Conservation (phyloP, 1,140 invertebrate genomes). For the Diplogasteroides magnus region DNA sequence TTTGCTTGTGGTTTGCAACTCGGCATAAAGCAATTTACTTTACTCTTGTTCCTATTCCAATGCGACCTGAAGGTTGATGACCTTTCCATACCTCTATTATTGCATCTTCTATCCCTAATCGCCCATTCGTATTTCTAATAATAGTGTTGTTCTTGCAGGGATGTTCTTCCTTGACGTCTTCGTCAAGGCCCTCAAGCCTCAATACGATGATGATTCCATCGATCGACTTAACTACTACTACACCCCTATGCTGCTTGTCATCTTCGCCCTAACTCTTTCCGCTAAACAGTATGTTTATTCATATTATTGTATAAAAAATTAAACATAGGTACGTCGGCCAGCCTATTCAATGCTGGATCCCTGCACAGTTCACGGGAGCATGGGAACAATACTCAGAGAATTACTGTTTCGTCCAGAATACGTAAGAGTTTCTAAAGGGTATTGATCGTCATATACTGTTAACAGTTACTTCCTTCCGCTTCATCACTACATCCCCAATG, state of each 20-base stretch:
- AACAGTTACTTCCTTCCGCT: conserved; percentile 1
- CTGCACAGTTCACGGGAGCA: conserved; percentile 54
- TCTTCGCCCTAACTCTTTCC: conserved; percentile 50
- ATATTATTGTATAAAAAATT: conserved; percentile 28
- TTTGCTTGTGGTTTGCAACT: too few species aligned
- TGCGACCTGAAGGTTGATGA: too few species aligned
- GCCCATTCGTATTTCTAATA: too few species aligned
- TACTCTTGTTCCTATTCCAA: too few species aligned
- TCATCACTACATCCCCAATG: conserved; percentile 50
- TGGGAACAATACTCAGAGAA: conserved; percentile 55
- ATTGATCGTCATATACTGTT: background rate
- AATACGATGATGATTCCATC: conserved; percentile 61
- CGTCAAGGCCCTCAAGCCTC: conserved; percentile 54
- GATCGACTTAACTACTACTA: conserved; percentile 61
- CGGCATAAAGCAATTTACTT: too few species aligned
- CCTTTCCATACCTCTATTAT: too few species aligned
- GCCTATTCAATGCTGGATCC: conserved; percentile 55
- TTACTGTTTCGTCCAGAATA: conserved; percentile 55
- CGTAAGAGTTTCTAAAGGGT: conserved; percentile 33
- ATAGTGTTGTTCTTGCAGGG: too few species aligned
- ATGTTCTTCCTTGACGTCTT: conserved; percentile 55
- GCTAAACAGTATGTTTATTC: conserved; percentile 47
- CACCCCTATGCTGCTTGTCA: conserved; percentile 57
- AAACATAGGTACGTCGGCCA: conserved; percentile 53
- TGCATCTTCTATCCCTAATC: too few species aligned